phyloP scores from a whole-genome alignment of 2,797 vertebrate genomes.

The Podarcis lilfordi region DNA sequence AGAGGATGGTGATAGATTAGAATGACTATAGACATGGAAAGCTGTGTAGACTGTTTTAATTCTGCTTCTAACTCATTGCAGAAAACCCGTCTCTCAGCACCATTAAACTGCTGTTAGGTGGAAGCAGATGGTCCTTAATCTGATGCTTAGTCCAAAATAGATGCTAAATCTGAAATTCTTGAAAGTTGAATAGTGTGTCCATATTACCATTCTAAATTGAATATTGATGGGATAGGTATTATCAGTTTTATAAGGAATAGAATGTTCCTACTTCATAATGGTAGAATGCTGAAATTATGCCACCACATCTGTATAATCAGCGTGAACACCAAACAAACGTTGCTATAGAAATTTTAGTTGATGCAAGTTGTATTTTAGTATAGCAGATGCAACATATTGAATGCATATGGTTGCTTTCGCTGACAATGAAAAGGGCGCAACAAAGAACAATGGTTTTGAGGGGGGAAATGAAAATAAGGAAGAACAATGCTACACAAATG shows the following conservation, averaged over 20 bases:
- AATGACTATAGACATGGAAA: too few relatives aligned
- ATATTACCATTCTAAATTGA: background rate
- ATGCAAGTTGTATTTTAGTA: background rate
- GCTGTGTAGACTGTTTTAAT: background rate
- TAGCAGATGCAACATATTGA: background rate
- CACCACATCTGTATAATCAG: background rate
- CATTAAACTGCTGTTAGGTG: background rate
- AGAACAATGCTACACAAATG: background rate
- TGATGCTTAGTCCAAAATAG: too few relatives aligned
- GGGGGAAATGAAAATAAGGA: background rate
- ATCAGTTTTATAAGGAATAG: slow-evolving; percentile 5
- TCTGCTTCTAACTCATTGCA: background rate
- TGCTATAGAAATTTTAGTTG: slow-evolving; percentile 2
- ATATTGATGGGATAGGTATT: background rate
- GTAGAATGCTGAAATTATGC: background rate
- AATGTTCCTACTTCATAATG: background rate
- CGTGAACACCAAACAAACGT: background rate
- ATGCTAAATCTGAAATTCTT: background rate
- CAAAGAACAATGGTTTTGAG: background rate
- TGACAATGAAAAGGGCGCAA: background rate
- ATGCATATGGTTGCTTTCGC: background rate
- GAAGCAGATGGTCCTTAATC: background rate
- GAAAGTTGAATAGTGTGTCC: background rate
- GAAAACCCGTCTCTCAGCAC: background rate
- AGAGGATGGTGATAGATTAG: too few relatives aligned